Base-by-base conservation (phyloP, 2,888 invertebrate species). In the Scaptodrosophila latifasciaeformis region DNA sequence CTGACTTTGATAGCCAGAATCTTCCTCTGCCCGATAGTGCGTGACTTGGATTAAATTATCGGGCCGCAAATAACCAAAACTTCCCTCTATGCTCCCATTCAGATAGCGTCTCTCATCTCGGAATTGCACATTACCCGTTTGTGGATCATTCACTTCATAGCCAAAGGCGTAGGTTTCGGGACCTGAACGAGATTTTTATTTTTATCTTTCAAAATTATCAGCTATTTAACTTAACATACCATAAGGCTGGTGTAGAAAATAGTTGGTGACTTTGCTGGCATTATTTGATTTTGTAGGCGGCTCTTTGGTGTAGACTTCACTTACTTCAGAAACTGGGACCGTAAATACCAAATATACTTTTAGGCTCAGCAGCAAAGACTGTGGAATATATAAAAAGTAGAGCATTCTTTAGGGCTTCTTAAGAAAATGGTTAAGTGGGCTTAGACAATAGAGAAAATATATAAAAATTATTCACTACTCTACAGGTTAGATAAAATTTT, bases 51-150 rank as follows among this genome's bases (percentile, higher is more conserved):
- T 86, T 43, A 84, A 88, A 1, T 92, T 92, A 67, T 89, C 88
- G 0, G 91, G 88, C 51, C 91, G 90, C 2, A 92, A 82, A 74
- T 90, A 91, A 0, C 93, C 93, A 78, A 92, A 93, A 64, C 90
- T 90, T 2, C 94, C 94, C 0, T 88, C 87, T 0, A 93, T 90
- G 2, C 92, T 92, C 15, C 93, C 93, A 82, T 93, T 92, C 0
- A 89, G 84, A 59, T 89, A 89, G 27, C 91, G 88, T 65, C 92
- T 90, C 80, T 94, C 94, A 46, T 89, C 89, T 2, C 92, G 88
- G 76, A 90, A 93, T 79, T 93, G 93, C 4, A 88, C 87, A 69
- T 93, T 93, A 9, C 91, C 89, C 2, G 89, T 89, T 5, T 81
- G 82, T 0, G 89, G 87, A 79, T 93, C 93, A 31, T 90, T 88